Conservation (phyloP, 2,888 invertebrate genomes). For the Adelphocoris suturalis region DNA sequence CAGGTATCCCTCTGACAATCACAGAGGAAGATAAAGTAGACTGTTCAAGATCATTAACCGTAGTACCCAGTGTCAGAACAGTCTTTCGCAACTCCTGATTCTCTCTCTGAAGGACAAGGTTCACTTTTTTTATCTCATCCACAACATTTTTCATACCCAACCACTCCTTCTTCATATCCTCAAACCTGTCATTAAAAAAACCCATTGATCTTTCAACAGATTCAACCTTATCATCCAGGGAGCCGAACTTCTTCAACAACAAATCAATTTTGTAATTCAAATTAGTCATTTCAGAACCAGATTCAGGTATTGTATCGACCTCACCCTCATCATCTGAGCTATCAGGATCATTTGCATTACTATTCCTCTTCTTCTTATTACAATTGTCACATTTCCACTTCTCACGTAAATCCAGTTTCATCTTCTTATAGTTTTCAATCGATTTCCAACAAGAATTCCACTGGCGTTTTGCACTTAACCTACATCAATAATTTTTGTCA, state of each 20-base stretch:
- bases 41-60: neutral
- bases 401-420: neutral
- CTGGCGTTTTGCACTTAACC: no score
- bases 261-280: neutral
- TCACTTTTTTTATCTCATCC: neutral
- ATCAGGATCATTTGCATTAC: neutral
- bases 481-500: no score
- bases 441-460: no score
- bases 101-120: neutral
- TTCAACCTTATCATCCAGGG: neutral
- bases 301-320: neutral
- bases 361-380: neutral
- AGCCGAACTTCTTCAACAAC: neutral
- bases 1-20: neutral
- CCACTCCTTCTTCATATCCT: neutral
- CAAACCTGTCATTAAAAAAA: neutral
- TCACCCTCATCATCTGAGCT: neutral
- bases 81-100: neutral
- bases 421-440: conserved; percentile 39
- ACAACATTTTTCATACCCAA: neutral
- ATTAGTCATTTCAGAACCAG: neutral
- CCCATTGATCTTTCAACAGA: neutral
- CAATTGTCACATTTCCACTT: conserved; percentile 39
- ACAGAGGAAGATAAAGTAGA: neutral
- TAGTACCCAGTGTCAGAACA: neutral